phyloP scores from a whole-genome alignment of 2,797 vertebrate species.

The Trichosurus vulpecula region DNA sequence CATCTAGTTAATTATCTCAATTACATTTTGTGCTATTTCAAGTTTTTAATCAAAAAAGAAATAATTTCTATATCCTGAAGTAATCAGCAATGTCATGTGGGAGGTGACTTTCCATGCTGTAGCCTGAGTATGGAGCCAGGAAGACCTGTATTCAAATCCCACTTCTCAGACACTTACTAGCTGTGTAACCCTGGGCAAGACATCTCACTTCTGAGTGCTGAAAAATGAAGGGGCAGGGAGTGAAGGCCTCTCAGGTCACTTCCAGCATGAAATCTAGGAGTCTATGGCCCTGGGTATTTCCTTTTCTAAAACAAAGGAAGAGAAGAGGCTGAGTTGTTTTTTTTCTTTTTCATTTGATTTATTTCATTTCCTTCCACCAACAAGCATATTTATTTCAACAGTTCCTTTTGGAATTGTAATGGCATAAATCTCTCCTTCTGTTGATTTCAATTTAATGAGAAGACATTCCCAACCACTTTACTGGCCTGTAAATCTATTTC shows the following conservation, averaged over 20 bases:
- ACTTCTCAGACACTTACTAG: not conserved
- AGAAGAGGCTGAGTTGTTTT: not conserved
- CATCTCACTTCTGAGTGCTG: not conserved
- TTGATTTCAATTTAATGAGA: slow-evolving; percentile 5
- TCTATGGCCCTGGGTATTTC: not conserved
- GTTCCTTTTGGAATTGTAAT: not conserved
- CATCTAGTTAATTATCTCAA: not conserved
- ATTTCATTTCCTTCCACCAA: slow-evolving; percentile 26
- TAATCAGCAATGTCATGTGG: not conserved
- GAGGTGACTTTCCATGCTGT: not conserved
- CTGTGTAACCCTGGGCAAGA: not conserved
- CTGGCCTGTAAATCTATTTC: slow-evolving; percentile 17
- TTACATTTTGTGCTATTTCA: not conserved
- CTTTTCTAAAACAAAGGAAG: slow-evolving; percentile 7
- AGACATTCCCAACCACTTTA: slow-evolving; percentile 4
- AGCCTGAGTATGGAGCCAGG: not conserved
- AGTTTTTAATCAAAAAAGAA: slow-evolving; percentile 39
- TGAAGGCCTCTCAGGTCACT: not conserved
- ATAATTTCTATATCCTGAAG: not conserved
- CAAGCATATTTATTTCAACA: slow-evolving; percentile 6
- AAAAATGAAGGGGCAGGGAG: not conserved
- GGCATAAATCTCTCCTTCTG: not conserved
- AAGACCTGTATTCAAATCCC: not conserved
- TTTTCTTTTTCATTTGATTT: not conserved
- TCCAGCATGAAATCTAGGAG: not conserved